Evolutionary conservation across 2,888 invertebrate species (phyloP).

Genomic region (Cryptus armator): DNA sequence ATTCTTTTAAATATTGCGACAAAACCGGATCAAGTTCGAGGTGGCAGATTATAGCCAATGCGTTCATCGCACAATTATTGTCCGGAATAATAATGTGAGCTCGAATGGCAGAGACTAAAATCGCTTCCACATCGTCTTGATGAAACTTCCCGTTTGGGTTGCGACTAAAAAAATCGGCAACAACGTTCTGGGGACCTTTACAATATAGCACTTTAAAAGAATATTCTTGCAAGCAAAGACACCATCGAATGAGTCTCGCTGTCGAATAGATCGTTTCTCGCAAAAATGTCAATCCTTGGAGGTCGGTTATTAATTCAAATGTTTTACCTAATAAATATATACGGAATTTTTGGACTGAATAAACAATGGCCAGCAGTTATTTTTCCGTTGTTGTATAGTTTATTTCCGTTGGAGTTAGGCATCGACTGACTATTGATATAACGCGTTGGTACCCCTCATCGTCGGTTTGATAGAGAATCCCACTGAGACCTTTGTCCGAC

Average conservation of each 20-base stretch:
- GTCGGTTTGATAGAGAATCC: slow-evolving; percentile 56
- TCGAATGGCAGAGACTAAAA: slow-evolving; percentile 17
- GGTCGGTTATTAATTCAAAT: slow-evolving; percentile 68
- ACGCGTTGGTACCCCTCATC: slow-evolving; percentile 42
- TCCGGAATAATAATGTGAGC: background rate
- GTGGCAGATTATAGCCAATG: slow-evolving; percentile 33
- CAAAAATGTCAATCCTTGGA: slow-evolving; percentile 70
- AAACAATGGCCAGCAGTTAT: slow-evolving; percentile 72
- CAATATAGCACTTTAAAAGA: slow-evolving; percentile 69
- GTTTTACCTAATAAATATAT: slow-evolving; percentile 70
- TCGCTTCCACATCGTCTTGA: slow-evolving; percentile 23
- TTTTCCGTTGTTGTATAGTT: slow-evolving; percentile 73
- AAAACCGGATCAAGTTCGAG: slow-evolving; percentile 20
- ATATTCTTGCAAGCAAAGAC: slow-evolving; percentile 71
- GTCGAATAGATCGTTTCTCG: slow-evolving; percentile 69
- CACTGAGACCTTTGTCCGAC: slow-evolving; percentile 35
- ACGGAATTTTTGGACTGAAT: slow-evolving; percentile 72
- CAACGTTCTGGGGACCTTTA: slow-evolving; percentile 70
- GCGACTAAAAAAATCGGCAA: slow-evolving; percentile 73
- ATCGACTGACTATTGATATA: slow-evolving; percentile 70
- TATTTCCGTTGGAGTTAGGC: slow-evolving; percentile 62
- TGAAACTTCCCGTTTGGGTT: slow-evolving; percentile 48
- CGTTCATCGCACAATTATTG: slow-evolving; percentile 13
- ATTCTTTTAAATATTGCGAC: background rate
- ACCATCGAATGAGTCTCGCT: slow-evolving; percentile 73